A percentile compares a stretch with the other conserved stretches of the same genome.
phyloP scores from a whole-genome alignment of 2,888 invertebrate species.

The Tortrix viridana region DNA sequence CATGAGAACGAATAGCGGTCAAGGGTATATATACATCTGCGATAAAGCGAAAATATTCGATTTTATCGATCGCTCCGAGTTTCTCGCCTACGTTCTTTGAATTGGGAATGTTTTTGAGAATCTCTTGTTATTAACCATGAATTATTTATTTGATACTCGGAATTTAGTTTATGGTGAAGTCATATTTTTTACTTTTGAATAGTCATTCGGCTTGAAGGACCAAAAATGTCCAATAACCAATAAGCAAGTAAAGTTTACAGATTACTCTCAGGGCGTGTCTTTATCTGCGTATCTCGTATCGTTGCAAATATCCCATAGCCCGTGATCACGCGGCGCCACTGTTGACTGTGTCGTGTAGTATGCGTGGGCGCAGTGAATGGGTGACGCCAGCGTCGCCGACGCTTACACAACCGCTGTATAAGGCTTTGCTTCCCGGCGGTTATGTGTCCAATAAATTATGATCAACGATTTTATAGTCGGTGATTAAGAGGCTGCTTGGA shows the following conservation, averaged over 20 bases:
- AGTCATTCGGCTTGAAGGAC: too few relatives aligned
- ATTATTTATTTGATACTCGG: too few relatives aligned
- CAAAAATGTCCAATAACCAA: too few relatives aligned
- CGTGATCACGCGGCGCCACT: constrained; percentile 1
- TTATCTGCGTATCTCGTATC: not conserved
- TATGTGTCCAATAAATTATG: not conserved
- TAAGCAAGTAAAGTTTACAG: too few relatives aligned
- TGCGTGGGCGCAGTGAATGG: constrained; percentile 56
- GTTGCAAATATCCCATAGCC: not conserved
- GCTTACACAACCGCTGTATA: constrained; percentile 38
- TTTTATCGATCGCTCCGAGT: constrained; percentile 13
- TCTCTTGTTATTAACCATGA: too few relatives aligned
- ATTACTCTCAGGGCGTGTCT: too few relatives aligned
- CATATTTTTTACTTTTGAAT: too few relatives aligned
- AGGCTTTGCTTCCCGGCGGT: constrained; percentile 15
- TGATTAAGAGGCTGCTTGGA: too few relatives aligned
- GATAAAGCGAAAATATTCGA: constrained; percentile 44
- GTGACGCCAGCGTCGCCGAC: constrained; percentile 64
- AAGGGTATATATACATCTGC: constrained; percentile 61
- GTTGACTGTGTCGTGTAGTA: constrained; percentile 20
- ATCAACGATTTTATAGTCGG: not conserved
- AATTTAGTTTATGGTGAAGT: too few relatives aligned
- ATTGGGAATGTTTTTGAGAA: constrained; percentile 19
- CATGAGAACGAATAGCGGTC: constrained; percentile 77
- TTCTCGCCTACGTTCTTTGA: constrained; percentile 3